Conservation (phyloP, 2,888 invertebrate species). For the Amiota mariae region DNA sequence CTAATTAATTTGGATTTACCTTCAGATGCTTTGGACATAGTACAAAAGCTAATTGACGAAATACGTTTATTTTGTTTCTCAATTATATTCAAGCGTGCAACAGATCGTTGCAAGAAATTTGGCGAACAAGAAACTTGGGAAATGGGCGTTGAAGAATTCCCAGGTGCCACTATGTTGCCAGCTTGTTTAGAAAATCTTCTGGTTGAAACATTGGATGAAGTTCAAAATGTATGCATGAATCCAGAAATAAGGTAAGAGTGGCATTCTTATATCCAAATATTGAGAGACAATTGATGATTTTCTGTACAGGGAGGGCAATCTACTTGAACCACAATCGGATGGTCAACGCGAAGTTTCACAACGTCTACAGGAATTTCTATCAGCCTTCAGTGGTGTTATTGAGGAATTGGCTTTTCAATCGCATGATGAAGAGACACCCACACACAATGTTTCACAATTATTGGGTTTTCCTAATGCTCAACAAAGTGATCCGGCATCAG, state of each 20-base stretch:
- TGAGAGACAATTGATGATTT: not conserved
- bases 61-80: constrained; percentile 89
- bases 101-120: constrained; percentile 83
- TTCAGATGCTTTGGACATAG: constrained; percentile 88
- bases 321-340: constrained; percentile 74
- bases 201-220: constrained; percentile 81
- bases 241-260: constrained; percentile 79
- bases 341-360: constrained; percentile 73
- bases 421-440: constrained; percentile 77
- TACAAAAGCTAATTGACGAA: constrained; percentile 89
- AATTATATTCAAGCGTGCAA: constrained; percentile 88
- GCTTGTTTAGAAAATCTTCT: constrained; percentile 82
- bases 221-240: constrained; percentile 81
- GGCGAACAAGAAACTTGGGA: constrained; percentile 88
- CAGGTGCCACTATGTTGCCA: constrained; percentile 87
- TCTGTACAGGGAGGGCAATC: constrained; percentile 70
- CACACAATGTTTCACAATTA: constrained; percentile 77
- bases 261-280: constrained; percentile 24
- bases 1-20: constrained; percentile 90
- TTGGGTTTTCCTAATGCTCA: constrained; percentile 77
- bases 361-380: constrained; percentile 77
- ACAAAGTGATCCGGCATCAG: constrained; percentile 61
- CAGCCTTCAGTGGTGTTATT: constrained; percentile 80
- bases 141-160: constrained; percentile 87
- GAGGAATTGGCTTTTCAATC: constrained; percentile 82